Conservation (phyloP, 2,113 vertebrate species). For the Nyctereutes procyonoides region DNA sequence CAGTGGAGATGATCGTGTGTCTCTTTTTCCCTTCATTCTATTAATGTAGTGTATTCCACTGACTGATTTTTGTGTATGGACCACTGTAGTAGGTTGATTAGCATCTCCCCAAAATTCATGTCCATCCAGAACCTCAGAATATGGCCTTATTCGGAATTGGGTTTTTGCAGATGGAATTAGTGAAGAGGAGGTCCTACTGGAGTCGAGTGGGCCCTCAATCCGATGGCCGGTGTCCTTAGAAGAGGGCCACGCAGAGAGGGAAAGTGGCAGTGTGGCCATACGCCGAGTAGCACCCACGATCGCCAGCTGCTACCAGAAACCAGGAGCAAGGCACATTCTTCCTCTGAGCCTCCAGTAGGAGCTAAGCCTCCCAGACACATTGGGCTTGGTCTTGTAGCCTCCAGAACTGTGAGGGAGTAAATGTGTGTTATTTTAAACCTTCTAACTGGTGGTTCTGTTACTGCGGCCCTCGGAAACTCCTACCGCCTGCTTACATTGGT, state of each 20-base stretch:
- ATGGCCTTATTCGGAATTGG: not conserved
- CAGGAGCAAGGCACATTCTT: not conserved
- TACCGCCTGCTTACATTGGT: not conserved
- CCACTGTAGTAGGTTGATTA: not conserved
- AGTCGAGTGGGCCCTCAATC: not conserved
- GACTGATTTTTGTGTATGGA: not conserved
- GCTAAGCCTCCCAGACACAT: not conserved
- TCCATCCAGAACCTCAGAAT: not conserved
- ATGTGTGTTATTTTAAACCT: not conserved
- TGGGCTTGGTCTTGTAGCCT: not conserved
- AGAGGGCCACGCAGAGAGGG: not conserved
- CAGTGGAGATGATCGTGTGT: not conserved
- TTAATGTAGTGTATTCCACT: not conserved
- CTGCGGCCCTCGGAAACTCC: not conserved
- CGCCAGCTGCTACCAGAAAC: not conserved
- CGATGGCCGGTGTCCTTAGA: not conserved
- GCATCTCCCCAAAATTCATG: not conserved
- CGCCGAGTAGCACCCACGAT: not conserved
- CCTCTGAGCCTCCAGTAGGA: not conserved
- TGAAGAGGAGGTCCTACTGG: not conserved
- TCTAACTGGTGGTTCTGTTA: not conserved
- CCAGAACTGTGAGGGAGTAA: not conserved
- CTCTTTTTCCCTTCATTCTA: not conserved
- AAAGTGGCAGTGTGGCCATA: not conserved
- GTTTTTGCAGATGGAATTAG: not conserved